Conservation (phyloP, 1,140 invertebrate genomes). For the Pinna nobilis region DNA sequence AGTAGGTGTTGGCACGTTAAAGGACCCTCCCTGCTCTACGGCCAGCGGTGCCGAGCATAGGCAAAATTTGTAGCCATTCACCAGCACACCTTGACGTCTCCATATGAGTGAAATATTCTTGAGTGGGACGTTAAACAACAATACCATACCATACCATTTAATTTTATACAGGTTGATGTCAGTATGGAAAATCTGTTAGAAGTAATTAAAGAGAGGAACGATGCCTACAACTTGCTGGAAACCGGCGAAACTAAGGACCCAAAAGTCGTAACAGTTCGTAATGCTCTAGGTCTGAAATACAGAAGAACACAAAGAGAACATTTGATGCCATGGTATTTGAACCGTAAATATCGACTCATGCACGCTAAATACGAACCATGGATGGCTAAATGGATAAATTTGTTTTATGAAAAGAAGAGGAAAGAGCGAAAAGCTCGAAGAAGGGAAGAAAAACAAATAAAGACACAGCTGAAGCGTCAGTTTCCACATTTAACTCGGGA, state of each 20-base stretch:
- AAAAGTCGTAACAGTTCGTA: slow-evolving; percentile 32
- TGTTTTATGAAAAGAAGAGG: slow-evolving; percentile 48
- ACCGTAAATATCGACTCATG: slow-evolving; percentile 40
- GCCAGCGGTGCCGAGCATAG: too few species aligned
- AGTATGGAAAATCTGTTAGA: slow-evolving; percentile 96
- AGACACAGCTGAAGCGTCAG: too few species aligned
- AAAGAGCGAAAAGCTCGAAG: slow-evolving; percentile 3
- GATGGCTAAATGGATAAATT: slow-evolving; percentile 49
- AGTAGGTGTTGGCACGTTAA: too few species aligned
- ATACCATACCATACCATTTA: too few species aligned
- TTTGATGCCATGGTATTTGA: slow-evolving; percentile 52
- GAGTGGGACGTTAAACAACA: too few species aligned
- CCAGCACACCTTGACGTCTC: too few species aligned
- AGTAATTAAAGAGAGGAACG: slow-evolving; percentile 94
- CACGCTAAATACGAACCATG: slow-evolving; percentile 34
- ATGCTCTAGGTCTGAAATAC: slow-evolving; percentile 54
- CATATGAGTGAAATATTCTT: too few species aligned
- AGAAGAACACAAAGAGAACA: slow-evolving; percentile 48
- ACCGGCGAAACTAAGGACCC: slow-evolving; percentile 80
- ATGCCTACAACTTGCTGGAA: slow-evolving; percentile 92
- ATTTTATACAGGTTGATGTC: slow-evolving; percentile 81
- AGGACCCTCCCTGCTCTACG: too few species aligned
- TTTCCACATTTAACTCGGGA: too few species aligned
- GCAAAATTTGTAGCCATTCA: too few species aligned
- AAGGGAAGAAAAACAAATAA: too few species aligned